Percentiles rank a stretch among this genome's conserved stretches.
These are phyloP conservation scores for Cheirogaleus medius DNA, from an alignment of 2,113 vertebrate genomes.

Conservation along the genomic window DNA sequence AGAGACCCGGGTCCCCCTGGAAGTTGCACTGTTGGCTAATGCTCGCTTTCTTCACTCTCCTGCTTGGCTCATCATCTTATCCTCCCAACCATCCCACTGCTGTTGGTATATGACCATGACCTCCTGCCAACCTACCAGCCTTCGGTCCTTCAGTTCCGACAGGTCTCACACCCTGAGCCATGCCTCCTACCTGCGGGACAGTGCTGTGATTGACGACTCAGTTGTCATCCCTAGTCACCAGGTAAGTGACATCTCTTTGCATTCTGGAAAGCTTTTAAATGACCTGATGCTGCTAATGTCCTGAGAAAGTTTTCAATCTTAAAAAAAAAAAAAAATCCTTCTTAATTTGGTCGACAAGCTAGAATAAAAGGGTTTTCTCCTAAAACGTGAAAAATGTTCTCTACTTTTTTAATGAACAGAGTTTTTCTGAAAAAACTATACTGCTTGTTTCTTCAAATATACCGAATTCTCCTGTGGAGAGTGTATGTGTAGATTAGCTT, in stretches of 20 bases:
- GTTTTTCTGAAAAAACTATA: background rate
- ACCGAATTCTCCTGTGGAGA: background rate
- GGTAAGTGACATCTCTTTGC: slow-evolving; percentile 78
- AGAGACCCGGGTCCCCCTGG: slow-evolving; percentile 79
- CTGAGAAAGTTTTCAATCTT: background rate
- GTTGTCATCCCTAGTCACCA: slow-evolving; percentile 91
- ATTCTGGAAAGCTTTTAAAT: background rate
- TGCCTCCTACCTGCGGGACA: slow-evolving; percentile 92
- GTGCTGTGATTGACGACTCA: slow-evolving; percentile 91
- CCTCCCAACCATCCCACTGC: slow-evolving; percentile 79
- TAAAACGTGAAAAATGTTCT: background rate
- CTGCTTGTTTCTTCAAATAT: background rate
- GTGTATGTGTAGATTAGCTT: background rate
- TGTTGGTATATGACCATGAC: slow-evolving; percentile 82
- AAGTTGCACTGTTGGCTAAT: slow-evolving; percentile 87
- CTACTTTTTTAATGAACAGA: background rate
- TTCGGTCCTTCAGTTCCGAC: slow-evolving; percentile 94
- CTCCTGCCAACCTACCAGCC: slow-evolving; percentile 87
- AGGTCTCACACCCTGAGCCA: slow-evolving; percentile 96
- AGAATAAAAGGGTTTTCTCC: background rate
- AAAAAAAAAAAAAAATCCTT: background rate
- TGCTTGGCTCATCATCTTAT: slow-evolving; percentile 80
- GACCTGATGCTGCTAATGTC: background rate
- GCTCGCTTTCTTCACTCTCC: slow-evolving; percentile 86
- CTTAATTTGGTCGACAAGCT: background rate